Evolutionary conservation across 2,797 vertebrate genomes (phyloP), one percentile per base, ranked within the genome.

Genomic region (Distichodus sexfasciatus): DNA sequence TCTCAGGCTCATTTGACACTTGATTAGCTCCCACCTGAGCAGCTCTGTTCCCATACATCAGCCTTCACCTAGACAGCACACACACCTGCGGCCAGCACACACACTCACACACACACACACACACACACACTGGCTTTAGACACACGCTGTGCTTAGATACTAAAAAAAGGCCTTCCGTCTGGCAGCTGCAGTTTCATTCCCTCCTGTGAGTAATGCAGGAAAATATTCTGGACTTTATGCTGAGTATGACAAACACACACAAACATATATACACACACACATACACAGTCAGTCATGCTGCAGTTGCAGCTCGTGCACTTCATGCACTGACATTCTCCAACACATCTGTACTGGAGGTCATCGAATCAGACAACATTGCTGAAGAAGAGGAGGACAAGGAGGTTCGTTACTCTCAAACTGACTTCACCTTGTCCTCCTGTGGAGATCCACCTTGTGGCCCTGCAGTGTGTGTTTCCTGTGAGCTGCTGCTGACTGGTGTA

Each of bases 21-120:
- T 79, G 76, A 87, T 90, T 89, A 88, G 79, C 84, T 88, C 83
- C 83, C 84, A 87, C 84, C 87, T 88, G 86, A 87, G 86, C 78
- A 81, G 70, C 44, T 79, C 78, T 79, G 79, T 83, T 71, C 81
- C 83, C 88, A 86, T 85, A 86, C 85, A 86, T 87, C 82, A 80
- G 74, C 38, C 21, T 36, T 59, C 72, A 65, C 51, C 35, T 54
- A 50, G 67, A 75, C 73, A 75, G 62, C 24, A 50, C 44, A 46
- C 46, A 65, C 76, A 78, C 76, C 66, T 75, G 69, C 48, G 62
- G 17, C 61, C 50, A 17, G 12, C 60, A 59, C 71, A 23, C 58
- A 53, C 59, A 10, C 29, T 79, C 83, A 85, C 78, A 79, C 87
- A 50, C 55, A 48, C 66, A 69, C 53, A 58, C 15, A 47, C 51